phyloP scores from a whole-genome alignment of 2,113 vertebrate genomes.

The Psephotus haematonotus region DNA sequence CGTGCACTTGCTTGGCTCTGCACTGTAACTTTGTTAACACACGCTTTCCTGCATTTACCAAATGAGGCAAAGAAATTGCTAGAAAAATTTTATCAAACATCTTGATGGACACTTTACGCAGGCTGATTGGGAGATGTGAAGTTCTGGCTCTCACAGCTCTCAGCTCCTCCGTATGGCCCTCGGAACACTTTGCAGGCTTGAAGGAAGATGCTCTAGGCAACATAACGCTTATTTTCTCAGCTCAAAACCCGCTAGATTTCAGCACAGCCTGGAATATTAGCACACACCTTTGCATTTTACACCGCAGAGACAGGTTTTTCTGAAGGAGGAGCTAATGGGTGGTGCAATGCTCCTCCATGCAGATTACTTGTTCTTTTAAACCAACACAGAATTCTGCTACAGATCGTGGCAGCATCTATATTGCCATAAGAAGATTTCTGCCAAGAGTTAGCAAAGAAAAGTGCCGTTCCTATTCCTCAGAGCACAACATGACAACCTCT shows the following conservation, averaged over 20 bases:
- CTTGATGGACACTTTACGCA: neutral
- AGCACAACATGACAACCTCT: accelerated
- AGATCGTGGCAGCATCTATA: neutral
- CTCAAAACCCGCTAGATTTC: neutral
- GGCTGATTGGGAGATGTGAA: neutral
- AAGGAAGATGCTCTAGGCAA: neutral
- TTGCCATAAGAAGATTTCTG: neutral
- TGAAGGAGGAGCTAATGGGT: neutral
- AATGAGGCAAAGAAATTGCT: neutral
- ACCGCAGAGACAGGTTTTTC: neutral
- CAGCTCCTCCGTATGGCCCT: neutral
- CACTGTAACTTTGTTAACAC: neutral
- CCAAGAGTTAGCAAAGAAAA: neutral
- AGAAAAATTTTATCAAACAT: neutral
- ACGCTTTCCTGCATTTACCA: neutral
- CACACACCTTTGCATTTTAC: neutral
- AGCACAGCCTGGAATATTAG: neutral
- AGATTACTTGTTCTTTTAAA: neutral
- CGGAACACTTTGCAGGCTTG: neutral
- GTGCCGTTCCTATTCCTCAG: neutral
- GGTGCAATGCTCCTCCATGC: neutral
- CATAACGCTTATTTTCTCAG: neutral
- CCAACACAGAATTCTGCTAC: neutral
- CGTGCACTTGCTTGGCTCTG: neutral
- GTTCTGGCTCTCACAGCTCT: neutral